A percentile compares a stretch with the other conserved stretches of the same genome.
Evolutionary conservation across 2,113 vertebrate species (phyloP).

Genomic region (Platysteira castanea): DNA sequence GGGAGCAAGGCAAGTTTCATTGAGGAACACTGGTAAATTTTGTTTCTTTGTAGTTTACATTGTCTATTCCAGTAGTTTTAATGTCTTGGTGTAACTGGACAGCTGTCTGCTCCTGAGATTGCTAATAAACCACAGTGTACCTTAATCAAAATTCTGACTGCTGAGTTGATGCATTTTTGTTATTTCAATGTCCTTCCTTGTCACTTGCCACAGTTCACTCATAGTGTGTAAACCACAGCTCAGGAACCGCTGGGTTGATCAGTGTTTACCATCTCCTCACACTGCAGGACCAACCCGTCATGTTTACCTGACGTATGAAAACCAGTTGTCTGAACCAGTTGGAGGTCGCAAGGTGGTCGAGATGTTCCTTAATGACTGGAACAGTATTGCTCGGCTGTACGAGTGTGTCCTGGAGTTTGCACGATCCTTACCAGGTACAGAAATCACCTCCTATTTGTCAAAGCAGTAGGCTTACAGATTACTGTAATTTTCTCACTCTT

Average conservation of each 20-base stretch:
- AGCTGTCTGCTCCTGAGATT: not conserved
- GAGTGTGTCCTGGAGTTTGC: constrained; percentile 96
- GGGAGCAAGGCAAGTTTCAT: constrained; percentile 86
- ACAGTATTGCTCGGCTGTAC: constrained; percentile 91
- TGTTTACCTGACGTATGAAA: constrained; percentile 95
- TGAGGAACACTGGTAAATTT: not conserved
- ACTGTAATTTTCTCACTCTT: not conserved
- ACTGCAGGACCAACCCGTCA: constrained; percentile 87
- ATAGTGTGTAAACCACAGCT: not conserved
- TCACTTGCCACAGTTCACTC: not conserved
- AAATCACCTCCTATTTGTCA: not conserved
- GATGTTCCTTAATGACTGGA: constrained; percentile 99
- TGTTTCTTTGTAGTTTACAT: not conserved
- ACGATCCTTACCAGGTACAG: constrained; percentile 85
- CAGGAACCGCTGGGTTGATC: not conserved
- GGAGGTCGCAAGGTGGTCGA: constrained; percentile 96
- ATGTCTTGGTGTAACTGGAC: not conserved
- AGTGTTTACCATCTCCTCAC: constrained; percentile 2
- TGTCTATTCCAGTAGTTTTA: not conserved
- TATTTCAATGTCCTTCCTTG: not conserved
- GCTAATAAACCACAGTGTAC: not conserved
- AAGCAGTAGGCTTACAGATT: not conserved
- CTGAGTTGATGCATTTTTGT: not conserved
- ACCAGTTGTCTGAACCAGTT: constrained; percentile 93
- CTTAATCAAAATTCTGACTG: not conserved